Evolutionary conservation across 1,140 invertebrate genomes (phyloP).

Genomic region (Trypoxylus dichotomus): DNA sequence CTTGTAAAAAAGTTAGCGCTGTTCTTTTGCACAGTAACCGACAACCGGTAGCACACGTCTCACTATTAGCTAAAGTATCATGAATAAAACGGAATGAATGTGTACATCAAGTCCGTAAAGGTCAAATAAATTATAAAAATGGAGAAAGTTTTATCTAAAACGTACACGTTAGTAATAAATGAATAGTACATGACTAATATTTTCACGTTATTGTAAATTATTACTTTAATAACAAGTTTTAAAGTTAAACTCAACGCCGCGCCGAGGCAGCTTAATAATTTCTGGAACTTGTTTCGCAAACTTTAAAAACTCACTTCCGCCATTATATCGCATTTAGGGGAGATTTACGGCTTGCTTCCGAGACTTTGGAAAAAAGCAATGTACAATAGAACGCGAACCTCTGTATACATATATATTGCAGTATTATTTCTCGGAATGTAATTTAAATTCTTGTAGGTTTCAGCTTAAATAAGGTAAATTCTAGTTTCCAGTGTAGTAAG

Average conservation of each 20-base stretch:
- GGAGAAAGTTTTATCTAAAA: background rate
- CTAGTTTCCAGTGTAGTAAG: too few species aligned
- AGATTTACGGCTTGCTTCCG: conserved; percentile 6
- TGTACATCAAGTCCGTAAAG: background rate
- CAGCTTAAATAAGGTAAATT: too few species aligned
- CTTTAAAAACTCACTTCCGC: conserved; percentile 22
- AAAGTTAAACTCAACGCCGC: conserved; percentile 16
- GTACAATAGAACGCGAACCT: background rate
- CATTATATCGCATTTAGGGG: conserved; percentile 21
- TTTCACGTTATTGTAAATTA: conserved; percentile 14
- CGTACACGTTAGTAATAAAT: background rate
- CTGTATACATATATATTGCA: background rate
- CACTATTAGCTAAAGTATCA: background rate
- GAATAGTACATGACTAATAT: conserved; percentile 14
- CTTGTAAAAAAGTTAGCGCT: too few species aligned
- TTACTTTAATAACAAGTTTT: conserved; percentile 24
- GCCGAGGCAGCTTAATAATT: conserved; percentile 16
- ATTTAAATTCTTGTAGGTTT: too few species aligned
- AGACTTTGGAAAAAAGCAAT: background rate
- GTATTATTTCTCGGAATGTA: too few species aligned
- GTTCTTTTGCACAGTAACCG: too few species aligned
- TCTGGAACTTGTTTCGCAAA: conserved; percentile 23
- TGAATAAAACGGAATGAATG: background rate
- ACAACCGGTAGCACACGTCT: background rate
- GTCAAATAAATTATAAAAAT: conserved; percentile 11